Evolutionary conservation across 2,113 vertebrate species (phyloP), one percentile per base, ranked within the genome.

Genomic region (Dipodomys merriami): DNA sequence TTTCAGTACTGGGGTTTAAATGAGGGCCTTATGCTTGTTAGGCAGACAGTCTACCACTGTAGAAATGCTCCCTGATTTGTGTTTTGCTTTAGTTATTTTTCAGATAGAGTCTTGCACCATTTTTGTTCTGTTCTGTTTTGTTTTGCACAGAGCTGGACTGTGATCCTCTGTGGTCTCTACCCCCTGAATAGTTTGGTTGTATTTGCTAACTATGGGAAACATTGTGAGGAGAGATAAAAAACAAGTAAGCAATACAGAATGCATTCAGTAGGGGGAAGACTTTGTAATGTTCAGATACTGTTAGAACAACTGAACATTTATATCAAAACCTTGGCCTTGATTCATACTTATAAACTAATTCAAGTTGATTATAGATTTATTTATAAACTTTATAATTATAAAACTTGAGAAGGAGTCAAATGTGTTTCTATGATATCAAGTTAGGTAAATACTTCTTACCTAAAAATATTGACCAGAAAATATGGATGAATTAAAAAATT

Each of bases 371-470:
- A n/a, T 73, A 85, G n/a, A 73, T 78, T 27, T 84, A 67, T 22
- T 91, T 88, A 12, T 91, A 82, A 91, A 91, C 65, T 53, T 90
- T 83, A 72, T 69, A 93, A 72, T 20, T 90, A 19, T 87, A 80
- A 83, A 83, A 87, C 44, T 73, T 91, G 6, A 87, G 49, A 91
- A 12, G 57, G 87, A 93, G 89, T 73, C 35, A 89, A 20, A 79
- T 60, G 25, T 67, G 81, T 80, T 76, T 95, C 27, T 67, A 2
- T 94, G 39, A 85, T 30, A 19, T 90, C 94, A 57, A 8, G 8
- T 91, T 87, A 92, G 65, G 39, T 30, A 81, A 77, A 88, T 46
- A 69, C 67, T 86, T 91, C 71, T 93, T 90, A 83, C 15, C 12
- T 57, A 57, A 57, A 57, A 15, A 64, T 90, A 29, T 73, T 20